Evolutionary conservation across 2,113 vertebrate genomes (phyloP).

Genomic region (Petroica traversi): DNA sequence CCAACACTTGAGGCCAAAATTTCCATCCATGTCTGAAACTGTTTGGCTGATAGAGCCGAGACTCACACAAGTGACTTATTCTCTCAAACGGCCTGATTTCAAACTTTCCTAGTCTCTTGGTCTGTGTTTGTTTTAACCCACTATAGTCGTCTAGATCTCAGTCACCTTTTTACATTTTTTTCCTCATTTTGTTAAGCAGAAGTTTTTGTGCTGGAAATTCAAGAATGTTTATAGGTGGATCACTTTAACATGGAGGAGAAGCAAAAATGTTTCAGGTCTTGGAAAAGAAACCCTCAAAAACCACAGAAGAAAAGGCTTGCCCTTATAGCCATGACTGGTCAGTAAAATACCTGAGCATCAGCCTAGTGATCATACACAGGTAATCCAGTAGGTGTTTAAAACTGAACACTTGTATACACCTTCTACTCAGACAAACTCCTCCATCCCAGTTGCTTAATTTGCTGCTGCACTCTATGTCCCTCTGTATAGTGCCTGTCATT

Average conservation of each 20-base stretch:
- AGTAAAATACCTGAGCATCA: background rate
- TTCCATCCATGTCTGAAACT: background rate
- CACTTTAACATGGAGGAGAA: background rate
- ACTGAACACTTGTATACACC: background rate
- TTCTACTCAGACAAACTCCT: background rate
- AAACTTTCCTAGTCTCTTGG: background rate
- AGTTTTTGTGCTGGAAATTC: background rate
- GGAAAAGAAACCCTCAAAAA: background rate
- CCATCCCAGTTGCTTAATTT: background rate
- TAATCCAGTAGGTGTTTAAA: background rate
- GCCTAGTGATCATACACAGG: background rate
- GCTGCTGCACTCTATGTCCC: background rate
- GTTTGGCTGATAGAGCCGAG: background rate
- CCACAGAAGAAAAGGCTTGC: background rate
- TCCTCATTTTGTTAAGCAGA: background rate
- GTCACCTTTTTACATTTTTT: background rate
- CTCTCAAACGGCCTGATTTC: background rate
- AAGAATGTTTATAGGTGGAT: background rate
- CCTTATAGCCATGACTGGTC: background rate
- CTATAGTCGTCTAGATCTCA: background rate
- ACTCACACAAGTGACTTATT: background rate
- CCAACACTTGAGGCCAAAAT: background rate
- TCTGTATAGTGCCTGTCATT: background rate
- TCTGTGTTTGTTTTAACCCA: background rate
- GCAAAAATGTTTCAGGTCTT: background rate